phyloP scores from a whole-genome alignment of 1,140 invertebrate species.

The Paralvinella palmiformis region DNA sequence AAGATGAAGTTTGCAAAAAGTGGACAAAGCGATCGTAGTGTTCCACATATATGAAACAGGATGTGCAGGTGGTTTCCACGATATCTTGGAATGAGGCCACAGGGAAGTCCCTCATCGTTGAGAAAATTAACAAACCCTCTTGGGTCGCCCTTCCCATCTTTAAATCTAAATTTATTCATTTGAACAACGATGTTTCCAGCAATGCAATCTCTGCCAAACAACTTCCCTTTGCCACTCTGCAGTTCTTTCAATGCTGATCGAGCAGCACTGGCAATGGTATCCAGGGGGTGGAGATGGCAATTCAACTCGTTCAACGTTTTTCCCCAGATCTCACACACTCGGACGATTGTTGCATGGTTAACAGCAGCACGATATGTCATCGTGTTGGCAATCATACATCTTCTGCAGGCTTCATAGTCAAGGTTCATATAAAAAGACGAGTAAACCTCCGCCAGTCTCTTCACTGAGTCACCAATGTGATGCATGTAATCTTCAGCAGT shows the following conservation, averaged over 20 bases:
- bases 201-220: slow-evolving; percentile 12
- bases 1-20: neutral
- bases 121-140: slow-evolving; percentile 14
- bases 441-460: neutral
- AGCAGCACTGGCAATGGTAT: slow-evolving; percentile 11
- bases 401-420: slow-evolving; percentile 1
- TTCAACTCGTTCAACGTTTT: slow-evolving; percentile 15
- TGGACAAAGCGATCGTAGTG: neutral
- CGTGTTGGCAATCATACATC: slow-evolving; percentile 14
- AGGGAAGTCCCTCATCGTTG: neutral
- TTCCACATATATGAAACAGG: slow-evolving; percentile 12
- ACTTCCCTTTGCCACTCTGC: slow-evolving; percentile 1
- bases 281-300: slow-evolving; percentile 19
- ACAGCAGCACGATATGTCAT: slow-evolving; percentile 16
- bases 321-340: neutral
- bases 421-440: neutral
- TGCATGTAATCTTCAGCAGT: slow-evolving; percentile 4
- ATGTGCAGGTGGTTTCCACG: slow-evolving; percentile 15
- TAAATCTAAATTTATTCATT: slow-evolving; percentile 12
- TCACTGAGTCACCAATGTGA: neutral
- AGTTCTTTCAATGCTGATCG: neutral
- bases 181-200: neutral
- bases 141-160: slow-evolving; percentile 17
- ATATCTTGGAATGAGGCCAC: slow-evolving; percentile 13
- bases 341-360: slow-evolving; percentile 9